A percentile compares a stretch with the other conserved stretches of the same genome.
Conservation (phyloP, 2,888 invertebrate genomes). For the Mesochorus sp. region DNA sequence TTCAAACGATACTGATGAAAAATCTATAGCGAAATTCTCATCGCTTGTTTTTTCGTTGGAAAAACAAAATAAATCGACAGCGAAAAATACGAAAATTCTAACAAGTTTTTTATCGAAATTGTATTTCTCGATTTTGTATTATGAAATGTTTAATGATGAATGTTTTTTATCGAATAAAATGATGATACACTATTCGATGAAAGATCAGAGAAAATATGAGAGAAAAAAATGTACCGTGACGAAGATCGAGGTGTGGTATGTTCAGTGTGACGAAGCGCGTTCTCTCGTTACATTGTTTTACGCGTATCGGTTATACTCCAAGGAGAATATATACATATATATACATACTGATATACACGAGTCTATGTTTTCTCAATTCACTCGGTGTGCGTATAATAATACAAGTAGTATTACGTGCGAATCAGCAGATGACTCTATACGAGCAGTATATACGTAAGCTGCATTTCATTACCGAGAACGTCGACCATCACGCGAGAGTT, state of each 20-base stretch:
- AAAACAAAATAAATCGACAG: neutral
- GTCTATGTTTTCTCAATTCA: conserved; percentile 10
- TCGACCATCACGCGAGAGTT: conserved; percentile 56
- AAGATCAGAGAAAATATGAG: no score
- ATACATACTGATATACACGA: no score
- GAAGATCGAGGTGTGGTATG: no score
- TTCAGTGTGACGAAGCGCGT: no score
- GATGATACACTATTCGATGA: no score
- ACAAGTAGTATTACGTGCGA: neutral
- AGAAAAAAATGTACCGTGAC: no score
- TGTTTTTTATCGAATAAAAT: no score
- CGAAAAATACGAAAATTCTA: neutral
- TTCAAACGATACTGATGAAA: conserved; percentile 15
- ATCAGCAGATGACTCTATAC: no score
- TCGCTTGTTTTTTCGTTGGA: neutral
- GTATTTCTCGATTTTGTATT: no score
- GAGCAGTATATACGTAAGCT: conserved; percentile 30
- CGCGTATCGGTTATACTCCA: conserved; percentile 23
- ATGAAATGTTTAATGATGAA: no score
- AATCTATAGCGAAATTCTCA: neutral
- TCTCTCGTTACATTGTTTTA: conserved; percentile 56
- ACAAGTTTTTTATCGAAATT: no score
- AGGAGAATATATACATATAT: no score
- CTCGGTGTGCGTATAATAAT: neutral
- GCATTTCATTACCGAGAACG: conserved; percentile 58